Evolutionary conservation across 1,140 invertebrate genomes (phyloP).

Genomic region (Phortica variegata): DNA sequence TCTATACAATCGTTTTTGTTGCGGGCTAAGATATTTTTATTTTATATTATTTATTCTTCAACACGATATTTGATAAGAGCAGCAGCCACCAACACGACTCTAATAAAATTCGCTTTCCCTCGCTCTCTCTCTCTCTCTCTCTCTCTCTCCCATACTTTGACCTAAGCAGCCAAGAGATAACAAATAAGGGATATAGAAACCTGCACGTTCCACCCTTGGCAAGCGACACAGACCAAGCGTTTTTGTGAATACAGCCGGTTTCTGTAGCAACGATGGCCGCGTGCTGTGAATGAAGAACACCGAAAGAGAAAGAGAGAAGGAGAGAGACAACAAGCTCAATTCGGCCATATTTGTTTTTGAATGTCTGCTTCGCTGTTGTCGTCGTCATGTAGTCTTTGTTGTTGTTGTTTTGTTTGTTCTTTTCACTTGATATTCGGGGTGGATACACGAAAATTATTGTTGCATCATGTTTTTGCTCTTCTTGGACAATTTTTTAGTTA

Average conservation of each 20-base stretch:
- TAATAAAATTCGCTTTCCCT: slow-evolving; percentile 33
- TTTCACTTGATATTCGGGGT: slow-evolving; percentile 23
- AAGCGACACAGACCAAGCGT: background rate
- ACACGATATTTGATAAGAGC: slow-evolving; percentile 14
- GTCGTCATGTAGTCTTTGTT: slow-evolving; percentile 21
- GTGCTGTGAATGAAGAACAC: slow-evolving; percentile 32
- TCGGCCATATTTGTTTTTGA: slow-evolving; percentile 55
- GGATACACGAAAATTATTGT: no score
- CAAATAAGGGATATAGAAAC: no score
- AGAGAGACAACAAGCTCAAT: slow-evolving; percentile 34
- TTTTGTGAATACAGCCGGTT: slow-evolving; percentile 31
- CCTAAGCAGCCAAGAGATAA: no score
- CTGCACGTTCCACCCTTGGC: background rate
- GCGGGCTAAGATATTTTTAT: background rate
- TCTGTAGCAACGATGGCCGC: slow-evolving; percentile 48
- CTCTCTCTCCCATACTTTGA: background rate
- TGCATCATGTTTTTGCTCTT: no score
- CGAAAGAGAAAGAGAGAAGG: slow-evolving; percentile 32
- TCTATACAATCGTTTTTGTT: no score
- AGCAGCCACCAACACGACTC: slow-evolving; percentile 33
- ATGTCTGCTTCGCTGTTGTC: slow-evolving; percentile 35
- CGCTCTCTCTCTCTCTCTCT: slow-evolving; percentile 3
- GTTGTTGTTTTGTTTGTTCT: slow-evolving; percentile 8
- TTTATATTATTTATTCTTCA: background rate
- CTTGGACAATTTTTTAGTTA: slow-evolving; percentile 21